A percentile compares a stretch with the other conserved stretches of the same genome.
These are phyloP conservation scores for Potorous gilbertii DNA, from an alignment of 2,797 vertebrate genomes.

Conservation along the genomic window DNA sequence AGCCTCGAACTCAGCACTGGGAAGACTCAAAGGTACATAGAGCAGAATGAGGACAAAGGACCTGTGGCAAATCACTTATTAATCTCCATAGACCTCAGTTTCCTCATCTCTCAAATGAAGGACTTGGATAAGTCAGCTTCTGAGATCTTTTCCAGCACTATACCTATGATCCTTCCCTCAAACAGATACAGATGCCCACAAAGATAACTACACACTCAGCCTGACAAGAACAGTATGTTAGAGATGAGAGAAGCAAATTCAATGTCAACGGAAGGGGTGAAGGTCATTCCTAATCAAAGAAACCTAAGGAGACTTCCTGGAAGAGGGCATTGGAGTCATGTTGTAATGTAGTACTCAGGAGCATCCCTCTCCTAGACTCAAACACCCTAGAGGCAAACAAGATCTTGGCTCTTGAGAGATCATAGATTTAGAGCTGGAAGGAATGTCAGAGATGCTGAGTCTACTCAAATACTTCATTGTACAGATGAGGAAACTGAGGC, in stretches of 20 bases:
- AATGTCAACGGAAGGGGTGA: neutral
- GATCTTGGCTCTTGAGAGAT: neutral
- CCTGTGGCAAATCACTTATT: neutral
- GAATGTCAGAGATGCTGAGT: neutral
- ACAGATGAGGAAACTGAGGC: neutral
- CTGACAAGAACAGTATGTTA: neutral
- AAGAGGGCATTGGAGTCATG: neutral
- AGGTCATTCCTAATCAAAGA: neutral
- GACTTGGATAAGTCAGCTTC: neutral
- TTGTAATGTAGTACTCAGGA: neutral
- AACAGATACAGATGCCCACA: neutral
- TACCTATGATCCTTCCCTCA: neutral
- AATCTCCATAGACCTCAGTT: neutral
- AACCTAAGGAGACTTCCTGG: neutral
- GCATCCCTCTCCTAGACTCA: neutral
- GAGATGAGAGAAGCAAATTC: neutral
- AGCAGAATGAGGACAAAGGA: neutral
- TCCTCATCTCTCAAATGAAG: neutral
- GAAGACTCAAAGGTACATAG: neutral
- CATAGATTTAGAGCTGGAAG: neutral
- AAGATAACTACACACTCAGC: neutral
- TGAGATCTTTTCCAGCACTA: neutral
- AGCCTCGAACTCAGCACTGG: neutral
- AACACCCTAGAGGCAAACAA: neutral
- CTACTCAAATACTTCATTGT: neutral